phyloP scores from a whole-genome alignment of 1,140 invertebrate species.

The Periplaneta americana region DNA sequence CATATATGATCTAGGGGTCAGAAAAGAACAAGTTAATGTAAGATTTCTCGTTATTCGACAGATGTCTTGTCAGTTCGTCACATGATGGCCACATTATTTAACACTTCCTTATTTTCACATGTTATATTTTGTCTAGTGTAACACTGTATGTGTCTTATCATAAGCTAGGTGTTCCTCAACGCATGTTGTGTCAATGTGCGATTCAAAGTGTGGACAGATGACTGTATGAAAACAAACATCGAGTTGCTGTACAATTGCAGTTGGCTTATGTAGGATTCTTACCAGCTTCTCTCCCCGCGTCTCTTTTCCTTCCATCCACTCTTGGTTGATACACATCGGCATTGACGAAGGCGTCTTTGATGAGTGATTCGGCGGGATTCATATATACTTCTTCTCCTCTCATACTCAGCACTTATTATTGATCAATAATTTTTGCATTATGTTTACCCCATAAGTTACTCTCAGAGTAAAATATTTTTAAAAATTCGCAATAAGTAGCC shows the following conservation, averaged over 20 bases:
- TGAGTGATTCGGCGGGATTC: neutral
- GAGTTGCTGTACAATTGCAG: neutral
- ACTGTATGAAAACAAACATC: neutral
- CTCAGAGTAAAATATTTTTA: too few species aligned
- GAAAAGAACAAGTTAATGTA: too few species aligned
- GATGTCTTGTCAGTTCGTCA: too few species aligned
- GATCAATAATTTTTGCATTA: too few species aligned
- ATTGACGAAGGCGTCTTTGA: neutral
- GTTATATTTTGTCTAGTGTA: constrained; percentile 16
- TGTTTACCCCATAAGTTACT: too few species aligned
- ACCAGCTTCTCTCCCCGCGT: neutral
- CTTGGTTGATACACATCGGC: neutral
- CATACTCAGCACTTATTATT: neutral
- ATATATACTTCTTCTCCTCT: neutral
- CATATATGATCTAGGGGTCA: too few species aligned
- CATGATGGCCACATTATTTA: neutral
- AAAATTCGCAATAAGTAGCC: too few species aligned
- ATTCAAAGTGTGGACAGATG: neutral
- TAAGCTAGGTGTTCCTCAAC: constrained; percentile 13
- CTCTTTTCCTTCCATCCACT: neutral
- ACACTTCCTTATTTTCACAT: constrained; percentile 8
- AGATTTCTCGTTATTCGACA: too few species aligned
- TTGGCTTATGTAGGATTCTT: neutral
- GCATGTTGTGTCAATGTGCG: constrained; percentile 1
- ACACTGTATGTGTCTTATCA: constrained; percentile 13